phyloP scores from a whole-genome alignment of 2,888 invertebrate species.

The Perizoma affinitatum region DNA sequence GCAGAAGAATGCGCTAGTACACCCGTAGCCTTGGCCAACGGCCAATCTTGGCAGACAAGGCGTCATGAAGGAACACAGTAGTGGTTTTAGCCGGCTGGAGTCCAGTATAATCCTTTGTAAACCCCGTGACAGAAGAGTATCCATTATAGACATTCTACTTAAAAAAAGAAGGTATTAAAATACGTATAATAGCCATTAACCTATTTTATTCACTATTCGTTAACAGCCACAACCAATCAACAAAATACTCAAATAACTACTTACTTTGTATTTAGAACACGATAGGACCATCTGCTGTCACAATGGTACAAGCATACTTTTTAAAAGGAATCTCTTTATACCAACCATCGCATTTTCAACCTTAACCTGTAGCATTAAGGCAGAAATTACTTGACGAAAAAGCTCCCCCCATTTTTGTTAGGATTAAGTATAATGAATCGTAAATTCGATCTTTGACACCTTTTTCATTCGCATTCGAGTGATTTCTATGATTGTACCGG shows the following conservation, averaged over 20 bases:
- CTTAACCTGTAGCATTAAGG: conserved; percentile 30
- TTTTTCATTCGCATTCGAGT: conserved; percentile 80
- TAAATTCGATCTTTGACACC: conserved; percentile 85
- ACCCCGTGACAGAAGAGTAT: too few relatives aligned
- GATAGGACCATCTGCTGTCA: conserved; percentile 78
- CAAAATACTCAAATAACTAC: conserved; percentile 42
- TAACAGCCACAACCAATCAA: conserved; percentile 29
- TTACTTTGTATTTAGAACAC: conserved; percentile 58
- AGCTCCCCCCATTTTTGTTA: conserved; percentile 66
- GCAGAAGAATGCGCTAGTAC: too few relatives aligned
- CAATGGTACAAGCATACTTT: conserved; percentile 78
- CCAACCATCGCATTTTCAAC: conserved; percentile 10
- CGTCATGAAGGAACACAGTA: too few relatives aligned
- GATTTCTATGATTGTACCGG: conserved; percentile 72
- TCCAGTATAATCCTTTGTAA: too few relatives aligned
- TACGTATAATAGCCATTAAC: neutral
- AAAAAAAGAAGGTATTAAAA: too few relatives aligned
- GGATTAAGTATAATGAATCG: conserved; percentile 84
- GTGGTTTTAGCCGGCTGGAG: too few relatives aligned
- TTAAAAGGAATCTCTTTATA: conserved; percentile 59
- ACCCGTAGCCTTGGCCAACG: too few relatives aligned
- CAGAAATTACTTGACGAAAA: conserved; percentile 30
- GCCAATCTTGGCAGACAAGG: too few relatives aligned
- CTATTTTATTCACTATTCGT: conserved; percentile 4
- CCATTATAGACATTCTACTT: too few relatives aligned